Evolutionary conservation across 2,888 invertebrate species (phyloP).

Genomic region (Eilema caniola): DNA sequence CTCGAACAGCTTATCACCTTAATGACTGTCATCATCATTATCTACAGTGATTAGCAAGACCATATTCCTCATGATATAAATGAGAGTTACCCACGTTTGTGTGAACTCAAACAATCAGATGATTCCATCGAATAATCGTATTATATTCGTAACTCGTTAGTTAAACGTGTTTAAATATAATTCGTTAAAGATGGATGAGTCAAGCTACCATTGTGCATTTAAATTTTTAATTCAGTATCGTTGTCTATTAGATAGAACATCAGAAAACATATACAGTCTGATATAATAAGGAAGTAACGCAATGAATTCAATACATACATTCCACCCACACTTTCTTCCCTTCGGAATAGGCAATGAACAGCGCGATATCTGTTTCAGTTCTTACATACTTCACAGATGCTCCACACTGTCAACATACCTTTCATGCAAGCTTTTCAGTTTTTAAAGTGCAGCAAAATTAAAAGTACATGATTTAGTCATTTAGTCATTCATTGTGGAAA

Average conservation of each 20-base stretch:
- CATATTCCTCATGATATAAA: background rate
- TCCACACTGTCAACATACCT: background rate
- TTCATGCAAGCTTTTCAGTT: background rate
- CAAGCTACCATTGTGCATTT: background rate
- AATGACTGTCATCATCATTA: conserved; percentile 11
- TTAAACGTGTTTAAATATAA: background rate
- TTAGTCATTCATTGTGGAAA: too few species aligned
- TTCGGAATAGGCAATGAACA: background rate
- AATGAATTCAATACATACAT: background rate
- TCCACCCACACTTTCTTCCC: background rate
- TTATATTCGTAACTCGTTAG: background rate
- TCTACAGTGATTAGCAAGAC: conserved; percentile 1
- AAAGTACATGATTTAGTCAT: too few species aligned
- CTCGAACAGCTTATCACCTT: conserved; percentile 8
- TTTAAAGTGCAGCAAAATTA: too few species aligned
- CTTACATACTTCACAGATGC: background rate
- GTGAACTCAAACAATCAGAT: conserved; percentile 3
- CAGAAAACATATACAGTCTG: background rate
- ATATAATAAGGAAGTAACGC: background rate
- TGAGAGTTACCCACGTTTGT: background rate
- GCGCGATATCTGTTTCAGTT: background rate
- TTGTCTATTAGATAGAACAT: background rate
- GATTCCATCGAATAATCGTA: background rate
- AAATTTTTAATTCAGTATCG: background rate
- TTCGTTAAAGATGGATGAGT: background rate